These are phyloP conservation scores for Cepaea hortensis DNA, from an alignment of 2,888 invertebrate species.

Conservation along the genomic window DNA sequence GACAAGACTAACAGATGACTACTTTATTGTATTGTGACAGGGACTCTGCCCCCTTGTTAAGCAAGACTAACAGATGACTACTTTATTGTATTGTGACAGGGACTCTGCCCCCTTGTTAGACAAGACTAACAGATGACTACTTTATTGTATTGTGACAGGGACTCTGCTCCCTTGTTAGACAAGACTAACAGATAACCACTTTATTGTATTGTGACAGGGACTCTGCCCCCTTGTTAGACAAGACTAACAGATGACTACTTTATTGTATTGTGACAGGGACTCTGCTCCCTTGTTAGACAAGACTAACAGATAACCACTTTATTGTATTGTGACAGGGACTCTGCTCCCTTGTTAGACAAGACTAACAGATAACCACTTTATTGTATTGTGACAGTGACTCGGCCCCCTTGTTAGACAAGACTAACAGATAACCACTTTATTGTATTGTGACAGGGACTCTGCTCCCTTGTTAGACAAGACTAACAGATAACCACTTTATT, in stretches of 20 bases:
- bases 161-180: too few relatives aligned
- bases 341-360: too few relatives aligned
- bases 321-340: too few relatives aligned
- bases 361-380: too few relatives aligned
- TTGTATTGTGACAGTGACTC: conserved; percentile 81
- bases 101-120: conserved; percentile 37
- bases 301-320: too few relatives aligned
- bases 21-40: conserved; percentile 72
- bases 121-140: too few relatives aligned
- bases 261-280: conserved; percentile 91
- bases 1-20: too few relatives aligned
- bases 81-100: conserved; percentile 94
- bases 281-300: too few relatives aligned
- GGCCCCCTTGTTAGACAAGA: conserved; percentile 87
- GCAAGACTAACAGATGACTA: conserved; percentile 83
- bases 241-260: conserved; percentile 84
- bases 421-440: conserved; percentile 87
- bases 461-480: too few relatives aligned
- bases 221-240: conserved; percentile 88
- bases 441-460: conserved; percentile 87
- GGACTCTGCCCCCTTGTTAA: conserved; percentile 89
- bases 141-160: too few relatives aligned
- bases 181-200: too few relatives aligned
- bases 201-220: conserved; percentile 79
- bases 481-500: too few relatives aligned